Percentiles rank a stretch among this genome's conserved stretches.
Evolutionary conservation across 2,113 vertebrate genomes (phyloP).

Genomic region (Telmatochromis brachygnathus): DNA sequence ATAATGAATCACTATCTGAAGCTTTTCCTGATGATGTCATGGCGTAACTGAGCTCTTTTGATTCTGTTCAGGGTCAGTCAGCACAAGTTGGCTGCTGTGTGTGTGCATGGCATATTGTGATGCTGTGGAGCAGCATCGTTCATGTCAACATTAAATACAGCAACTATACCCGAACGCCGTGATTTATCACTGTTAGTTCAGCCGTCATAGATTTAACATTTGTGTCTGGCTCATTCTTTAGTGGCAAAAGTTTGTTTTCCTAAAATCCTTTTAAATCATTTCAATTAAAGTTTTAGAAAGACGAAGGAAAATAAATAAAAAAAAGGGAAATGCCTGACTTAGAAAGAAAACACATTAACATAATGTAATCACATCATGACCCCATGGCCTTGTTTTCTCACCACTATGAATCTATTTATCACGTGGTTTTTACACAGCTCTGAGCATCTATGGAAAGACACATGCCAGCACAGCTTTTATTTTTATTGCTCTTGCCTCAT

Average conservation of each 20-base stretch:
- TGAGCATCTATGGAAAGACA: neutral
- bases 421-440: neutral
- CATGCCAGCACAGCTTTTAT: neutral
- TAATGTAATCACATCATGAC: neutral
- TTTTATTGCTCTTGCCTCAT: neutral
- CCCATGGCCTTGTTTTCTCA: neutral
- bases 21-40: slow-evolving; percentile 34
- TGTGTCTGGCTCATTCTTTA: neutral
- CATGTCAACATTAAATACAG: neutral
- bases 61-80: neutral
- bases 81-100: neutral
- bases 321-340: neutral
- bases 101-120: neutral
- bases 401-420: neutral
- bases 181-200: neutral
- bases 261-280: neutral
- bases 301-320: neutral
- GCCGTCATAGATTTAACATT: neutral
- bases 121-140: neutral
- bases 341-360: neutral
- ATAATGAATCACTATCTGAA: slow-evolving; percentile 3
- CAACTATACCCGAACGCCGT: neutral
- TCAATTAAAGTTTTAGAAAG: neutral
- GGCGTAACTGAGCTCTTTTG: neutral
- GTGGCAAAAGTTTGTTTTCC: neutral